Percentiles rank a stretch among this genome's conserved stretches.
Evolutionary conservation across 1,140 invertebrate genomes (phyloP).

Genomic region (Trissolcus basalis): DNA sequence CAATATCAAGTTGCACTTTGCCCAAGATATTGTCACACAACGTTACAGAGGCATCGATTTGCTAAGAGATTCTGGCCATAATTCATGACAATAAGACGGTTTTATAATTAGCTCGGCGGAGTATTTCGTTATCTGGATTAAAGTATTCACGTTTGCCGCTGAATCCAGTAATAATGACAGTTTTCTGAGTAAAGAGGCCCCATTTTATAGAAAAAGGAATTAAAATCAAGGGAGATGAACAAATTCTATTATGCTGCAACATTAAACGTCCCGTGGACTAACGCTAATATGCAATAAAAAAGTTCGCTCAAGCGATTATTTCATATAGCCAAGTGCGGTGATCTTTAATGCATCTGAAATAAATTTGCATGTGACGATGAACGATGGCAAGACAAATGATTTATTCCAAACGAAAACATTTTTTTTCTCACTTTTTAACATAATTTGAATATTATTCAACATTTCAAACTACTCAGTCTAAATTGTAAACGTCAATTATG

Average conservation of each 20-base stretch:
- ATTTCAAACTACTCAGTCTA: too few relatives aligned
- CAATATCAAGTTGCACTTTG: constrained; percentile 12
- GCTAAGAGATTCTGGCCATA: constrained; percentile 58
- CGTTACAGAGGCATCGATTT: constrained; percentile 54
- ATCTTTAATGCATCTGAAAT: constrained; percentile 50
- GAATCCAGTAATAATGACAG: constrained; percentile 60
- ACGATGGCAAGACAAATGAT: constrained; percentile 33
- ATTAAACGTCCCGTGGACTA: constrained; percentile 45
- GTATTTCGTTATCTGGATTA: constrained; percentile 65
- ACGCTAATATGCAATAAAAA: constrained; percentile 25
- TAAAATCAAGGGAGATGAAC: constrained; percentile 31
- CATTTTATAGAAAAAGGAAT: constrained; percentile 48
- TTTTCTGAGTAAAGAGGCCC: constrained; percentile 25
- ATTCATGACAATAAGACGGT: constrained; percentile 70
- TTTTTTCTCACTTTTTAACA: too few relatives aligned
- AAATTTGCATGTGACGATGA: constrained; percentile 31
- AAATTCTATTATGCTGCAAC: constrained; percentile 71
- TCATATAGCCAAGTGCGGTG: constrained; percentile 9
- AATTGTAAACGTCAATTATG: too few relatives aligned
- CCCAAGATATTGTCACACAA: constrained; percentile 37
- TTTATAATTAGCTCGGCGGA: constrained; percentile 72
- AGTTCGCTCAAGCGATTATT: constrained; percentile 27
- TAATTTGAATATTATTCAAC: too few relatives aligned
- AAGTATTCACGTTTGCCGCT: constrained; percentile 64
- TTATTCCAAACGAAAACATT: constrained; percentile 38